phyloP scores from a whole-genome alignment of 2,797 vertebrate species.

The Aeoliscus strigatus region DNA sequence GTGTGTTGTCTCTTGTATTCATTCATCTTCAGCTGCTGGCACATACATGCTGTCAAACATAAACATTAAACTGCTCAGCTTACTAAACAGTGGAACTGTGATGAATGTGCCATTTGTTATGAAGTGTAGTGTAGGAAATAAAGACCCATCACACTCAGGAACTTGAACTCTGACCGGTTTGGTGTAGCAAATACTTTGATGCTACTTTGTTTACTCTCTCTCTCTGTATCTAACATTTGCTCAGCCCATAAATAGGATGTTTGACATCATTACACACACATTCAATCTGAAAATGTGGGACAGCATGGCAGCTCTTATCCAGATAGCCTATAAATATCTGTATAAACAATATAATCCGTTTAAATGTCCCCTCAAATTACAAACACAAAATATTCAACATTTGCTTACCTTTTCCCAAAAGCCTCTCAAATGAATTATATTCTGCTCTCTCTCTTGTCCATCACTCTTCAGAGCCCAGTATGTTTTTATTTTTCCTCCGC shows the following conservation, averaged over 20 bases:
- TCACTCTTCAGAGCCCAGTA: conserved; percentile 18
- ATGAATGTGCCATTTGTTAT: too few species aligned
- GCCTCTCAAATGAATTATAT: conserved; percentile 8
- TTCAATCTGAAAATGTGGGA: conserved; percentile 21
- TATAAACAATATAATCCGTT: conserved; percentile 31
- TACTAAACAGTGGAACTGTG: too few species aligned
- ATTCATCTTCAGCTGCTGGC: too few species aligned
- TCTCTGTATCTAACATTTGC: conserved; percentile 10
- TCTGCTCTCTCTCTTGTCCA: conserved; percentile 9
- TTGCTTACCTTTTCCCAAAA: conserved; percentile 28
- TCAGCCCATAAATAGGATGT: conserved; percentile 17
- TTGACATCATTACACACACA: conserved; percentile 19
- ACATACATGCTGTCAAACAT: too few species aligned
- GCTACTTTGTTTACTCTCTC: conserved; percentile 11
- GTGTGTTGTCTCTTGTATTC: too few species aligned
- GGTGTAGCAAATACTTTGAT: too few species aligned
- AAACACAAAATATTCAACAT: conserved; percentile 14
- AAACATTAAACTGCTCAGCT: too few species aligned
- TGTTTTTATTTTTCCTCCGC: conserved; percentile 4
- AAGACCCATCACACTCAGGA: too few species aligned
- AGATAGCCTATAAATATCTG: conserved; percentile 15
- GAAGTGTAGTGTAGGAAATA: too few species aligned
- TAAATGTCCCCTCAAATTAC: conserved; percentile 19
- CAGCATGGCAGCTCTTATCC: conserved; percentile 17
- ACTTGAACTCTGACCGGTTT: too few species aligned